Percentiles rank a stretch among this genome's conserved stretches.
Evolutionary conservation across 1,140 invertebrate species (phyloP).

Genomic region (Doryteuthis pealeii): DNA sequence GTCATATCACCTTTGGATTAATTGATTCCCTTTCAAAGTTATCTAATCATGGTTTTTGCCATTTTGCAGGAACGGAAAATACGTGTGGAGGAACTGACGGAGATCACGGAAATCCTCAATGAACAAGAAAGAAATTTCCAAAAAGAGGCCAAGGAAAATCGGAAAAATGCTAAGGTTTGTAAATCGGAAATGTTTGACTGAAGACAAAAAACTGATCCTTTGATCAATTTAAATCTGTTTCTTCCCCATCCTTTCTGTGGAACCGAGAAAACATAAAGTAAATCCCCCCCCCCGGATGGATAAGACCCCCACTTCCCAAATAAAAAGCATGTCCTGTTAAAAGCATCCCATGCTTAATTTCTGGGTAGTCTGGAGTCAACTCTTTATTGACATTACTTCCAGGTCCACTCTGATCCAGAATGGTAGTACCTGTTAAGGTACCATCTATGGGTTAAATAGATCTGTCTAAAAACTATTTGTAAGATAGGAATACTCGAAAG

Average conservation of each 20-base stretch:
- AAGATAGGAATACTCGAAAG: too few species aligned
- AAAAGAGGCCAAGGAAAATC: constrained; percentile 31
- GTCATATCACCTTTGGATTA: too few species aligned
- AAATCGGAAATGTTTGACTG: background rate
- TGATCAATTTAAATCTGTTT: background rate
- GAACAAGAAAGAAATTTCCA: constrained; percentile 32
- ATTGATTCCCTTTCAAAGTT: too few species aligned
- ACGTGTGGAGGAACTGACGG: constrained; percentile 42
- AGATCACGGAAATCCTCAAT: constrained; percentile 39
- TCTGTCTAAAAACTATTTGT: too few species aligned
- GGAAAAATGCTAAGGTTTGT: constrained; percentile 49
- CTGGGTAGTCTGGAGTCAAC: too few species aligned
- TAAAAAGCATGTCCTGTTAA: background rate
- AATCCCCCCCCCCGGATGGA: background rate
- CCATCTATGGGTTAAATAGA: too few species aligned
- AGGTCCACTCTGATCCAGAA: too few species aligned
- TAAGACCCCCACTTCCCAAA: background rate
- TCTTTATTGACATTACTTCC: too few species aligned
- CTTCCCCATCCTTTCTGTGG: background rate
- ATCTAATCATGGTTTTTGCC: background rate
- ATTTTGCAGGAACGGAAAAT: constrained; percentile 47
- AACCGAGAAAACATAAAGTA: background rate
- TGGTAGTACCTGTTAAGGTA: too few species aligned
- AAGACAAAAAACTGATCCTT: background rate
- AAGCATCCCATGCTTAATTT: background rate